A percentile compares a stretch with the other conserved stretches of the same genome.
Conservation (phyloP, 2,888 invertebrate genomes). For the Ceriagrion tenellum region DNA sequence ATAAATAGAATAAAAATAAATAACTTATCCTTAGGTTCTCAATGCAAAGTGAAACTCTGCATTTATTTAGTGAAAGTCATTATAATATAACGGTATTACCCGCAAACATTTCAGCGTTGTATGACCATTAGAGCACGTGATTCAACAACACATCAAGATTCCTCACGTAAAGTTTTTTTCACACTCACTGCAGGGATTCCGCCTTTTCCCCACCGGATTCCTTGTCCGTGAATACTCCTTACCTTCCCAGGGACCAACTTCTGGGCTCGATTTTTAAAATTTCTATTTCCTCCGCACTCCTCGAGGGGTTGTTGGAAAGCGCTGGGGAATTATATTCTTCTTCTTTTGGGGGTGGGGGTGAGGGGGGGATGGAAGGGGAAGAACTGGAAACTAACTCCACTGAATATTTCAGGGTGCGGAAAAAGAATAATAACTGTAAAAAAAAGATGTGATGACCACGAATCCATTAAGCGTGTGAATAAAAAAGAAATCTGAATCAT, state of each 20-base stretch:
- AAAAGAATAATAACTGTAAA: background rate
- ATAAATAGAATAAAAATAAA: too few relatives aligned
- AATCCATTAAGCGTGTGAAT: slow-evolving; percentile 4
- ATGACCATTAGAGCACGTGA: too few relatives aligned
- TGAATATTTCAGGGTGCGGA: slow-evolving; percentile 16
- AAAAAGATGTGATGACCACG: background rate
- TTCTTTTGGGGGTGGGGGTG: too few relatives aligned
- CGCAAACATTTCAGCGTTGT: too few relatives aligned
- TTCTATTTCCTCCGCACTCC: background rate
- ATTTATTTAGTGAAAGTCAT: too few relatives aligned
- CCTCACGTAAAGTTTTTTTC: background rate
- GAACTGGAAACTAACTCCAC: background rate
- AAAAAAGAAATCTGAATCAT: background rate
- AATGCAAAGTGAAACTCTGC: too few relatives aligned
- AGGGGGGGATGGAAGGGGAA: background rate
- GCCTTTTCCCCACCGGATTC: background rate
- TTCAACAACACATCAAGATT: too few relatives aligned
- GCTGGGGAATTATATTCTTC: too few relatives aligned
- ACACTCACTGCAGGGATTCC: background rate
- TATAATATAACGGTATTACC: too few relatives aligned
- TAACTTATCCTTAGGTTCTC: too few relatives aligned
- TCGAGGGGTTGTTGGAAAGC: background rate
- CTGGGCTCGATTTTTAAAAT: background rate
- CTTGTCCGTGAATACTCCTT: background rate
- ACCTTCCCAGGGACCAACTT: too few relatives aligned